Base-by-base conservation (phyloP, 2,113 vertebrate species). In the Hystrix cristata region DNA sequence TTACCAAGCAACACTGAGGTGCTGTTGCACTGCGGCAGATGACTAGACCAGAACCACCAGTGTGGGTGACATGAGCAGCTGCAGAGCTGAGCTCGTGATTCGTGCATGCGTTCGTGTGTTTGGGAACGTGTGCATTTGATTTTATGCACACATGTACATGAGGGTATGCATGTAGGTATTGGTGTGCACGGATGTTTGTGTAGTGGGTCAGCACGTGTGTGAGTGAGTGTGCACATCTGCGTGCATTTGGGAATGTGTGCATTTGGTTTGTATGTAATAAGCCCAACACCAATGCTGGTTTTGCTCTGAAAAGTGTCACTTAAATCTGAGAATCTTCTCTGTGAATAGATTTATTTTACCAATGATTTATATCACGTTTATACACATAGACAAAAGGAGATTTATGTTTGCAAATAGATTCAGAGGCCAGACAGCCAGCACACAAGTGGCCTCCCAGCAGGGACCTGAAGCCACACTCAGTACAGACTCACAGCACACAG, bases 311-410 rank as follows among this genome's bases (percentile, higher is more conserved):
- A 18, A 25, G 19, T 6, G 27, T 34, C 27, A 12, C 15, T 25
- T 7, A 21, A 16, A 34, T 46, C 7, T 57, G 15, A 31, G 53
- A 67, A 23, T 29, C 53, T 34, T 59, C 48, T 57, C 10, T 15
- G 11, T n/a, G 29, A 81, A 38, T 13, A 76, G 19, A 31, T 7
- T 14, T 51, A 55, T 12, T 46, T 12, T 38, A 12, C n/a, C n/a
- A 18, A 21, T 38, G 84, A 67, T 31, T 46, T 38, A 31, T 23
- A 38, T 5, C 43, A 25, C 38, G 31, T 59, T 67, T 74, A 51
- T 16, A 34, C 62, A 5, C 71, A 55, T 34, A 88, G 90, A 67
- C 64, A 88, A 96, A 81, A 82, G 92, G 91, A 74, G 57, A 16
- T 6, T 27, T 71, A 6, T 6, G 12, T 15, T 4, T 19, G 8